Evolutionary conservation across 2,888 invertebrate species (phyloP), one percentile per base, ranked within the genome.

Genomic region (Peribatodes rhomboidaria): DNA sequence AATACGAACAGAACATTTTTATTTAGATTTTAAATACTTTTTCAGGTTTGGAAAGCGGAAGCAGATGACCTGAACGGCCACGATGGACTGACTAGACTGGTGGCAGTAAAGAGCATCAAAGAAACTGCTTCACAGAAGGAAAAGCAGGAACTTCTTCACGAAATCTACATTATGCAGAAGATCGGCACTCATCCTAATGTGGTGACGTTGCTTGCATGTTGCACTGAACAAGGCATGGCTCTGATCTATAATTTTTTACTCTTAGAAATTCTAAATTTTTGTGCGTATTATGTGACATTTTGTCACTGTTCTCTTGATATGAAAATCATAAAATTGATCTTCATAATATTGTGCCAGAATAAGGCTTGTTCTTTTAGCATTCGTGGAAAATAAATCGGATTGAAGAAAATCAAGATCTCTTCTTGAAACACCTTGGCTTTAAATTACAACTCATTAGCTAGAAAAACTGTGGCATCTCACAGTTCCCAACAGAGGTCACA

Each of bases 71-170:
- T 97, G 61, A 95, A 95, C 50, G 96, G 96, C 0, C 96, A 96
- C 78, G 95, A 96, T 71, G 96, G 96, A 0, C 94, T 96, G 67
- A 97, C 97, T 18, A 93, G 97, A 63, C 94, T 96, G 67, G 97
- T 97, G n/a, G 97, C 97, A 4, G 97, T 97, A 8, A 97, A 97
- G 85, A 97, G 96, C 10, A 96, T 97, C 59, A 96, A 97, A 80
- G 96, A 96, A 73, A 95, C 96, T 41, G 96, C 97, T 8, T 95
- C 96, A 16, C 95, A 96, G 73, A 95, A 96, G 68, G 97, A 97
- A 75, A 96, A 96, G 76, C 96, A 96, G 70, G 97, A 97, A 79
- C 88, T 97, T 27, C 90, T 96, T 33, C 94, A 95, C 42, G 96
- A 97, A 79, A 93, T 96, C 65, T 95, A 95, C 73, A 96, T 97